Base-by-base conservation (phyloP, 2,113 vertebrate species). In the Choloepus hoffmanni region DNA sequence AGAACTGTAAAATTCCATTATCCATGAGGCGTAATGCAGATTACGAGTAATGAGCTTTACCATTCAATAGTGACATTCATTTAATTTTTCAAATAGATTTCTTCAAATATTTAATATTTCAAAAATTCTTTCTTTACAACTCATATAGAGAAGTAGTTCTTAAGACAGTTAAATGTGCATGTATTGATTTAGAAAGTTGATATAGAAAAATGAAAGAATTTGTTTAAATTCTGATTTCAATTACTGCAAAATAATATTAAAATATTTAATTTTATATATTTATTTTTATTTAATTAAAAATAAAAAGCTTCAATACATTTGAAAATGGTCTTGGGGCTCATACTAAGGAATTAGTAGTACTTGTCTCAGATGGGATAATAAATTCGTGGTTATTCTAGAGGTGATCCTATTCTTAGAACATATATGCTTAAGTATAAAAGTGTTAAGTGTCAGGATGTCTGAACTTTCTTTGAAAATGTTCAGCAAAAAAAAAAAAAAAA, bases 21-120 rank as follows among this genome's bases (percentile, higher is more conserved):
- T 92, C 36, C 92, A 53, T 93, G 58, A 92, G 78, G 74, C 33
- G 16, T 40, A 76, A 77, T 90, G 43, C 14, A 55, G 83, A 33
- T 11, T 73, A 76, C 24, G 45, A 3, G 68, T 24, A 85, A 78
- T 78, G 84, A 48, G 15, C 55, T n/a, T 85, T 60, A 67, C 15
- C 6, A 21, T 90, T 24, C 8, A 68, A 58, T 77, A 70, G 24
- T 74, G 15, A 11, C 4, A 33, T 16, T 88, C 23, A 60, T 65
- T 89, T 88, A 90, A 94, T 43, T 96, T 72, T 95, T 67, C 62
- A 62, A 82, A 14, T 92, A 73, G 1, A 60, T 93, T 86, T 50
- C 4, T 53, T 89, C n/a, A 63, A 79, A 70, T 9, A 74, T 65
- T 48, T 87, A 83, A 36, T 26, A 40, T 62, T 78, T 18, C 26